Percentiles rank a stretch among this genome's conserved stretches.
These are phyloP conservation scores for Apotomis capreana DNA, from an alignment of 2,888 invertebrate species.

Conservation along the genomic window DNA sequence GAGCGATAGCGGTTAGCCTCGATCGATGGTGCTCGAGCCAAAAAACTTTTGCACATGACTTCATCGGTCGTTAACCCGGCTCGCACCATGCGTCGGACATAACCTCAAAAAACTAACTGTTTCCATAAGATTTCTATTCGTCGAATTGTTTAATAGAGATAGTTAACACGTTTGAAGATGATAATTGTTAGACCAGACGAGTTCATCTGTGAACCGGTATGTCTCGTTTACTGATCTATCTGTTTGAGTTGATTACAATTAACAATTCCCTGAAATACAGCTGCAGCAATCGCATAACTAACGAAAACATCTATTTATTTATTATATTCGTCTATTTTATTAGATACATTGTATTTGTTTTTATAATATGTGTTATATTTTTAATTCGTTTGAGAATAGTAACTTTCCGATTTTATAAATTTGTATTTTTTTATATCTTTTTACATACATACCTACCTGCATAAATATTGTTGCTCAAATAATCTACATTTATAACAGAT, in stretches of 20 bases:
- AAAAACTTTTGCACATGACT: conserved; percentile 44
- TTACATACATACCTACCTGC: no score
- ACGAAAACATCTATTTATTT: not conserved
- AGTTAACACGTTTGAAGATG: conserved; percentile 32
- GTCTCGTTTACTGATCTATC: conserved; percentile 9
- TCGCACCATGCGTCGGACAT: conserved; percentile 15
- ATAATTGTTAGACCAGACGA: conserved; percentile 32
- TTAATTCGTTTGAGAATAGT: no score
- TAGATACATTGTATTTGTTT: no score
- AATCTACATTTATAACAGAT: no score
- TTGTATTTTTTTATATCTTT: no score
- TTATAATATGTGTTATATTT: no score
- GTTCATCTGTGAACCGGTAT: conserved; percentile 24
- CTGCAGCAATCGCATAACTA: not conserved
- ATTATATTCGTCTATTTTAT: no score
- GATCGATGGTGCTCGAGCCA: conserved; percentile 38
- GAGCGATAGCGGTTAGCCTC: conserved; percentile 38
- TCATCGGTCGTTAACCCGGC: conserved; percentile 40
- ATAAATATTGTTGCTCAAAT: no score
- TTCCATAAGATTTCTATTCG: conserved; percentile 33
- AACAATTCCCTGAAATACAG: conserved; percentile 3
- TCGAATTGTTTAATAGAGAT: conserved; percentile 23
- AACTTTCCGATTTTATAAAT: no score
- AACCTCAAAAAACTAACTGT: conserved; percentile 37
- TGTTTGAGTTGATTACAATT: conserved; percentile 10